phyloP scores from a whole-genome alignment of 2,113 vertebrate species.

The Pachycephala philippinensis region DNA sequence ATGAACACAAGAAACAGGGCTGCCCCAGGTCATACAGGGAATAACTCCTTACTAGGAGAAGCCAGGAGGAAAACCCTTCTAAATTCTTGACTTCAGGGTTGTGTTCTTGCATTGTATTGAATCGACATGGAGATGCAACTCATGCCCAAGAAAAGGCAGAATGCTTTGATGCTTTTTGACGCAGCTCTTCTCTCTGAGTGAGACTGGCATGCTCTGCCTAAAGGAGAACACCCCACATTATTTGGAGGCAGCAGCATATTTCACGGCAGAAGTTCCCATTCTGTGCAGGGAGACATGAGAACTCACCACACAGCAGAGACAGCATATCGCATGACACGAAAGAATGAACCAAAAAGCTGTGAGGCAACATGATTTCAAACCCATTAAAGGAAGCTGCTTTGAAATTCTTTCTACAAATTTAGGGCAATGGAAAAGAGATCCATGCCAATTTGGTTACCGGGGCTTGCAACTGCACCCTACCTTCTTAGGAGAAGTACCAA shows the following conservation, averaged over 20 bases:
- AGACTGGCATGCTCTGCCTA: background rate
- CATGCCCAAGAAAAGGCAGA: background rate
- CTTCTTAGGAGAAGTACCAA: background rate
- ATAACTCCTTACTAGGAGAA: background rate
- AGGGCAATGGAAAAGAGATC: background rate
- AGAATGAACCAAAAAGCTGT: background rate
- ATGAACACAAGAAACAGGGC: background rate
- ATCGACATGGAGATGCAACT: background rate
- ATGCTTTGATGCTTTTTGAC: background rate
- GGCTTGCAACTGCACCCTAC: background rate
- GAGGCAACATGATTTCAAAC: background rate
- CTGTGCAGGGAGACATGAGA: background rate
- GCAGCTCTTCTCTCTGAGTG: background rate
- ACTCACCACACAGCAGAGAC: background rate
- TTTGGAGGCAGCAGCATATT: background rate
- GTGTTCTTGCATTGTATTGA: background rate
- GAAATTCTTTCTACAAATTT: background rate
- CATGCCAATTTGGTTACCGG: background rate
- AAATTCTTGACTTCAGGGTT: background rate
- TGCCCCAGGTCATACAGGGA: background rate
- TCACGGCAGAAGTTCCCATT: background rate
- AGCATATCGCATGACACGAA: background rate
- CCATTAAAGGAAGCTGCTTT: background rate
- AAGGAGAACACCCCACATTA: background rate
- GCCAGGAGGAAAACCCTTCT: background rate